Evolutionary conservation across 2,797 vertebrate genomes (phyloP).

Genomic region (Sandelia bainsii): DNA sequence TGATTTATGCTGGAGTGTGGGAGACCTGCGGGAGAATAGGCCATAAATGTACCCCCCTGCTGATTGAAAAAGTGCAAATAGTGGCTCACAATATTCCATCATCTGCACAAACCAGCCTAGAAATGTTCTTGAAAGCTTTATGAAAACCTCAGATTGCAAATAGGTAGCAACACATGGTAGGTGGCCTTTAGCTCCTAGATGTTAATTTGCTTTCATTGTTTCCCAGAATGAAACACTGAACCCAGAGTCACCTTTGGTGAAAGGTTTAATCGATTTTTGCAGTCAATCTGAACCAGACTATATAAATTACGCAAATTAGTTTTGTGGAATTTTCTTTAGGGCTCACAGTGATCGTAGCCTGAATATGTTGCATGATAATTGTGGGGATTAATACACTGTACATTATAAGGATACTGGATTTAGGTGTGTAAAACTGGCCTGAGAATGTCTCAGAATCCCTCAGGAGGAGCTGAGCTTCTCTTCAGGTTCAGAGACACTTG

Average conservation of each 20-base stretch:
- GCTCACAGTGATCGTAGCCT: not conserved
- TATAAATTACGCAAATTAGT: not conserved
- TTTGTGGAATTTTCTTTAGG: not conserved
- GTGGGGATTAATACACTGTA: not conserved
- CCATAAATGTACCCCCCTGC: conserved; percentile 44
- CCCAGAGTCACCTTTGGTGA: not conserved
- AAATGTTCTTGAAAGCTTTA: not conserved
- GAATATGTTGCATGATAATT: not conserved
- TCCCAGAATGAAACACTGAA: not conserved
- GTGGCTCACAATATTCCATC: conserved; percentile 8
- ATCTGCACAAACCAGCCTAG: conserved; percentile 4
- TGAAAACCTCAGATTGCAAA: not conserved
- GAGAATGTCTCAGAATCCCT: no score
- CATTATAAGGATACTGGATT: not conserved
- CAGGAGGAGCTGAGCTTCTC: no score
- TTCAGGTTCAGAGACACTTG: not conserved
- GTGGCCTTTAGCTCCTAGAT: not conserved
- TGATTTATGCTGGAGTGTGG: conserved; percentile 35
- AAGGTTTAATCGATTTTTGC: not conserved
- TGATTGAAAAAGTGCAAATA: conserved; percentile 41
- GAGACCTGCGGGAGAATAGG: conserved; percentile 39
- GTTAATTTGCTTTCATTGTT: not conserved
- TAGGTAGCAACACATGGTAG: not conserved
- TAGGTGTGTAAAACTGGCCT: not conserved
- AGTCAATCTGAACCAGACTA: not conserved